A percentile compares a stretch with the other conserved stretches of the same genome.
Evolutionary conservation across 2,888 invertebrate genomes (phyloP).

Genomic region (Epinotia demarniana): DNA sequence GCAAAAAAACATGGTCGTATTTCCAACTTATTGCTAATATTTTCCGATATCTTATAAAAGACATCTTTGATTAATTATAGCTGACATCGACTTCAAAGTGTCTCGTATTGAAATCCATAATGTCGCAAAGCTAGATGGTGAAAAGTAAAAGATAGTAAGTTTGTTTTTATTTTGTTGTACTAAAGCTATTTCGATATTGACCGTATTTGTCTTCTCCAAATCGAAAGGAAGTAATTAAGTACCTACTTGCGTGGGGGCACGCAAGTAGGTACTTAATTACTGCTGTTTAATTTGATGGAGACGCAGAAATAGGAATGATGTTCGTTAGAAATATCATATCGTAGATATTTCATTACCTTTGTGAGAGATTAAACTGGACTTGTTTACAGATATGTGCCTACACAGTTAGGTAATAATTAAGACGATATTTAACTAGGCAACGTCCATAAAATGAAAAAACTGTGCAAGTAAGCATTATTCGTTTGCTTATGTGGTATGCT

Average conservation of each 20-base stretch:
- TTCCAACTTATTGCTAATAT: constrained; percentile 4
- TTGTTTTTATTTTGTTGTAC: not conserved
- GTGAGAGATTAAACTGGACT: too few species aligned
- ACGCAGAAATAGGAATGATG: too few species aligned
- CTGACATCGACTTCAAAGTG: constrained; percentile 1
- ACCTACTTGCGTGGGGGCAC: not conserved
- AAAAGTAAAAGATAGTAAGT: not conserved
- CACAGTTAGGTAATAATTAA: too few species aligned
- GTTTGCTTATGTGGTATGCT: too few species aligned
- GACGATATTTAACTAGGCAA: too few species aligned
- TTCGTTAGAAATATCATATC: too few species aligned
- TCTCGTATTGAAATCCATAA: not conserved
- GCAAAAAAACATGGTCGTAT: not conserved
- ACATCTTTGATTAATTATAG: constrained; percentile 19
- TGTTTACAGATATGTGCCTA: too few species aligned
- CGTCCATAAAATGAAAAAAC: too few species aligned
- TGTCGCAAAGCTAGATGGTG: not conserved
- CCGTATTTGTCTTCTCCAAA: not conserved
- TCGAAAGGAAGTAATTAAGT: not conserved
- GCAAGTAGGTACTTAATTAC: too few species aligned
- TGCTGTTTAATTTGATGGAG: not conserved
- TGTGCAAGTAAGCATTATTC: too few species aligned
- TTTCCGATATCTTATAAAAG: constrained; percentile 1
- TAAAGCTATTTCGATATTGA: not conserved
- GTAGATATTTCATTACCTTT: too few species aligned